Base-by-base conservation (phyloP, 1,140 invertebrate genomes). In the Panagrolaimus sp. region DNA sequence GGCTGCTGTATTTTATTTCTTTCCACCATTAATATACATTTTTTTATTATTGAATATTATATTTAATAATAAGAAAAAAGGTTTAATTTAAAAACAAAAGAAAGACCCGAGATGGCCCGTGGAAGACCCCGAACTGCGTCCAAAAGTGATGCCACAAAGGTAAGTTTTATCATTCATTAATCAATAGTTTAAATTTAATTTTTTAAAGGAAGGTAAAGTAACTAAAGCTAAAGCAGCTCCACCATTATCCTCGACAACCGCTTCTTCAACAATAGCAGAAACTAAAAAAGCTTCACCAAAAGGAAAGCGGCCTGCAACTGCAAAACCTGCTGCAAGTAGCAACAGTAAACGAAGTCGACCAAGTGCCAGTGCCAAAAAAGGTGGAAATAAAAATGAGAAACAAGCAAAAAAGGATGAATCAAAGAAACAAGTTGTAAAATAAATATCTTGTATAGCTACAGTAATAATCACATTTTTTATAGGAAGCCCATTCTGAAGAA, bases 171-270 rank as follows among this genome's bases (percentile, higher is more conserved):
- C 16, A 23, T 4, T 16, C 5, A 4, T 57, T 57, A 57, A 57
- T 57, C 51, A 27, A 57, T 16, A 57, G 27, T 20, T 25, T 16
- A 57, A 57, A 25, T 57, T 57, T 57, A 25, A n/a, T n/a, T n/a
- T n/a, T n/a, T n/a, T n/a, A n/a, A n/a, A 57, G 27, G 20, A 57
- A 57, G 27, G 20, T 57, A 57, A 57, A 57, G 20, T 25, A 57
- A 27, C 51, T 16, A 57, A 57, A 57, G 8, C 51, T 20, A 27
- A 20, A 20, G 51, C 20, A n/a, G 51, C n/a, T n/a, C n/a, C n/a
- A n/a, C n/a, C n/a, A n/a, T n/a, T n/a, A n/a, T n/a, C n/a, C n/a
- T n/a, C n/a, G n/a, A n/a, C 20, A 57, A 16, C 51, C 1, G 51
- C 51, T 9, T 16, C 8, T 9, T 14, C 51, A n/a, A n/a, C n/a